Conservation (phyloP, 2,888 invertebrate species). For the Tribolium freemani region DNA sequence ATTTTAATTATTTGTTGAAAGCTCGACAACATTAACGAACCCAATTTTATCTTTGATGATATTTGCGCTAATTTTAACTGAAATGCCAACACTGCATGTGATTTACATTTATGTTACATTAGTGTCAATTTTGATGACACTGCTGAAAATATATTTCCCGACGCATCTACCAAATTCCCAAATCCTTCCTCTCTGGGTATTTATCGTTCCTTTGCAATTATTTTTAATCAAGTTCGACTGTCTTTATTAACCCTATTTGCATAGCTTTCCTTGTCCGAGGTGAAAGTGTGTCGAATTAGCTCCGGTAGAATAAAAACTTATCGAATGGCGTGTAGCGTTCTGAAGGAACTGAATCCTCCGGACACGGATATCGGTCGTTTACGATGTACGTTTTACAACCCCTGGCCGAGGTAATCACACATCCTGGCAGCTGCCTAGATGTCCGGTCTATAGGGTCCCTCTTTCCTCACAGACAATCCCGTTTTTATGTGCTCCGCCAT, state of each 20-base stretch:
- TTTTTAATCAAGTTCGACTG: conserved; percentile 38
- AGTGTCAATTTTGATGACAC: neutral
- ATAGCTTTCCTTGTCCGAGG: conserved; percentile 16
- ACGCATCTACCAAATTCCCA: neutral
- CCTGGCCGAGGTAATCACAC: conserved; percentile 46
- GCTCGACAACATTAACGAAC: neutral
- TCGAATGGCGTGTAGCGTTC: conserved; percentile 27
- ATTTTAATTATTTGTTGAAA: neutral
- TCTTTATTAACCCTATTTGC: conserved; percentile 38
- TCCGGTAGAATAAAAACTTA: conserved; percentile 11
- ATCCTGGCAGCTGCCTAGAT: conserved; percentile 44
- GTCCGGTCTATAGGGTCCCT: conserved; percentile 39
- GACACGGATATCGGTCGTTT: conserved; percentile 47
- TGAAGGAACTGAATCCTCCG: conserved; percentile 20
- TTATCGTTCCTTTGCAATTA: conserved; percentile 7
- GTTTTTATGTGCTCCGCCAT: conserved; percentile 29
- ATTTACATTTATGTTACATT: neutral
- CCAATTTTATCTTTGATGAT: neutral
- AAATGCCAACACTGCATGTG: neutral
- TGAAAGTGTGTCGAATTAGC: conserved; percentile 17
- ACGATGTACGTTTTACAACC: conserved; percentile 49
- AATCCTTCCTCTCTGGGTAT: neutral
- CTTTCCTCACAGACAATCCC: conserved; percentile 34
- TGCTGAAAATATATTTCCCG: neutral
- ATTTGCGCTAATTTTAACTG: neutral